Percentiles rank a stretch among this genome's conserved stretches.
These are phyloP conservation scores for Stegophylla sp. DNA, from an alignment of 2,888 invertebrate genomes.

Conservation along the genomic window DNA sequence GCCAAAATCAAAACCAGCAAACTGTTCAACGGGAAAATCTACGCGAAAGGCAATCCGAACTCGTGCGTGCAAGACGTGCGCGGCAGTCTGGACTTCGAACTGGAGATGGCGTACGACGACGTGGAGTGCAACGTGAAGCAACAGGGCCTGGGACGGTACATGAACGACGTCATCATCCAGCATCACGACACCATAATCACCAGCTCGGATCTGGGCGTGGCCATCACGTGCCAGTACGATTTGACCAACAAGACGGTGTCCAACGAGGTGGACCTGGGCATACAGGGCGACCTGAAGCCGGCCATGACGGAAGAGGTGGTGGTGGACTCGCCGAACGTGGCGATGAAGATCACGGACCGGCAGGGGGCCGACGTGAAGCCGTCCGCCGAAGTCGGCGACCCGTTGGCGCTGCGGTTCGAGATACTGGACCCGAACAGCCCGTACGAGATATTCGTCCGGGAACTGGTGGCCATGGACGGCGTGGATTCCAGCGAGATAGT, in stretches of 20 bases:
- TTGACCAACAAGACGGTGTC: conserved; percentile 92
- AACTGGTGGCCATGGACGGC: conserved; percentile 93
- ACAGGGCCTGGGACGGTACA: conserved; percentile 83
- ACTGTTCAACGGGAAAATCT: conserved; percentile 91
- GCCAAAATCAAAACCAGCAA: conserved; percentile 90
- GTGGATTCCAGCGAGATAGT: conserved; percentile 91
- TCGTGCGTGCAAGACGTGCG: conserved; percentile 89
- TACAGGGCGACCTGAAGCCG: conserved; percentile 85
- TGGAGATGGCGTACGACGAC: conserved; percentile 90
- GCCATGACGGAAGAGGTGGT: conserved; percentile 82
- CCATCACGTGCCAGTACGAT: conserved; percentile 93
- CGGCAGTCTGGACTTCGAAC: conserved; percentile 86
- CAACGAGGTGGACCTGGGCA: conserved; percentile 88
- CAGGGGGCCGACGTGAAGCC: conserved; percentile 83
- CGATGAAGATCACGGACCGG: conserved; percentile 89
- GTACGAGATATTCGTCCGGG: conserved; percentile 93
- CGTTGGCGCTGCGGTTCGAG: conserved; percentile 87
- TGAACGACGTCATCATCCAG: conserved; percentile 92
- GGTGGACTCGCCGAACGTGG: conserved; percentile 92
- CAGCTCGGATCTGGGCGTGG: conserved; percentile 89
- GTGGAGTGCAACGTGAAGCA: conserved; percentile 91
- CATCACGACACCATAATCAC: conserved; percentile 96
- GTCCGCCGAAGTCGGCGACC: conserved; percentile 91
- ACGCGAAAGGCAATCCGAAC: conserved; percentile 92
- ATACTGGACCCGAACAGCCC: conserved; percentile 91